Conservation (phyloP, 2,113 vertebrate species). For the Grammomys surdaster region DNA sequence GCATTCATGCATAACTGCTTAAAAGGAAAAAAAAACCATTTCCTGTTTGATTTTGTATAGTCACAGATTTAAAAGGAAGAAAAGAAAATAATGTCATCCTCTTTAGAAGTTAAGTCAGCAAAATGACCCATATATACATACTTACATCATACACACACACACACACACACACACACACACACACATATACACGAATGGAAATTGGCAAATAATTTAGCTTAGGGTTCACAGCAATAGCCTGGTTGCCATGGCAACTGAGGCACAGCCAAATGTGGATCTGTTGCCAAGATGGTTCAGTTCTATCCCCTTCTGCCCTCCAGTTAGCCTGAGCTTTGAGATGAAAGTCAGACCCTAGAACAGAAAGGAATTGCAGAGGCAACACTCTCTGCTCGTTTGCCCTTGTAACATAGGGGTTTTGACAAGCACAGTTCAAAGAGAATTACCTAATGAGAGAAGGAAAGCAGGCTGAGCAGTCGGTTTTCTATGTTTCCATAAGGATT, state of each 20-base stretch:
- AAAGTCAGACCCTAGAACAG: neutral
- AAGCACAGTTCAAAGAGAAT: neutral
- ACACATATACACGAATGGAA: constrained; percentile 54
- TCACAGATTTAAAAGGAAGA: constrained; percentile 33
- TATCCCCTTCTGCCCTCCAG: neutral
- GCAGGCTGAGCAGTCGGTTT: neutral
- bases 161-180: constrained; percentile 49
- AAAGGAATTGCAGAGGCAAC: neutral
- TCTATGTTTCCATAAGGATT: neutral
- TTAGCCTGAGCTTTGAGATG: constrained; percentile 1
- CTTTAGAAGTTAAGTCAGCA: constrained; percentile 39
- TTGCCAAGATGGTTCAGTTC: constrained; percentile 30
- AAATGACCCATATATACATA: constrained; percentile 35
- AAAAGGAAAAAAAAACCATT: neutral
- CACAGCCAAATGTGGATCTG: constrained; percentile 2
- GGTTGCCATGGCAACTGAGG: constrained; percentile 61
- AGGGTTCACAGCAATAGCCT: constrained; percentile 31
- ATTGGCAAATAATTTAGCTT: constrained; percentile 71
- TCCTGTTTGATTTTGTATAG: neutral
- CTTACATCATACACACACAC: constrained; percentile 20
- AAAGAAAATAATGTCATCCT: neutral
- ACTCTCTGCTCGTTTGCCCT: neutral
- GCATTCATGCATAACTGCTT: constrained; percentile 1
- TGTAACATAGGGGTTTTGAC: neutral
- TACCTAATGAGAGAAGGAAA: neutral